A percentile compares a stretch with the other conserved stretches of the same genome.
Evolutionary conservation across 2,113 vertebrate species (phyloP).

Genomic region (Python bivittatus): DNA sequence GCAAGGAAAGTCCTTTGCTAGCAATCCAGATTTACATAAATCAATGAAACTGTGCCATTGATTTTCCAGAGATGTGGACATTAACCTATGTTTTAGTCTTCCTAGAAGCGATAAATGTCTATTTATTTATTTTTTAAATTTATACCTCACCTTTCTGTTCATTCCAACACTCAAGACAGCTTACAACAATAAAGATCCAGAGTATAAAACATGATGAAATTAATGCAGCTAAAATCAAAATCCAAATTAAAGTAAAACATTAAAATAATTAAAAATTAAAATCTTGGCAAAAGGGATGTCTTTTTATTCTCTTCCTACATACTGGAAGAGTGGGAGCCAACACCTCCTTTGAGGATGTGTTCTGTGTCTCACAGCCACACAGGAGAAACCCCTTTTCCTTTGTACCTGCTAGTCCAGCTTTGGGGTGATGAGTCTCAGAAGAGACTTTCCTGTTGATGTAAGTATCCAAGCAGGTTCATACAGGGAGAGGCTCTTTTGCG

Average conservation of each 20-base stretch:
- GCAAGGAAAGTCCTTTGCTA: not conserved
- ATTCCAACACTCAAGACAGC: not conserved
- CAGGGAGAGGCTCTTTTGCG: not conserved
- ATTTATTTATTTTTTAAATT: not conserved
- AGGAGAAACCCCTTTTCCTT: not conserved
- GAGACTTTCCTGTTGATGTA: not conserved
- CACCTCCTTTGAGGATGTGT: not conserved
- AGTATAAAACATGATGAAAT: not conserved
- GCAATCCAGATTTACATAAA: not conserved
- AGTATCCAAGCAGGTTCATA: not conserved
- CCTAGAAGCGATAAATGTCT: conserved; percentile 50
- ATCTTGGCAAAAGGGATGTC: not conserved
- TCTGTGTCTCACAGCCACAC: not conserved
- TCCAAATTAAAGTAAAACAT: not conserved
- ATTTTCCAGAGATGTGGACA: not conserved
- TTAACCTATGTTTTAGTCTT: conserved; percentile 3
- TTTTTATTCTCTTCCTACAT: not conserved
- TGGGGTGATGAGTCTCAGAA: not conserved
- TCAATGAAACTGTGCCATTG: not conserved
- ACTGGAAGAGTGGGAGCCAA: not conserved
- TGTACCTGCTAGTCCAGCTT: not conserved
- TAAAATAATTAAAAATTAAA: not conserved
- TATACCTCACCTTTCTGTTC: not conserved
- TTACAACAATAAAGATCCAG: not conserved
- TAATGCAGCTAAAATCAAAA: not conserved